phyloP scores from a whole-genome alignment of 1,140 invertebrate genomes.

The Thaumatotibia leucotreta region DNA sequence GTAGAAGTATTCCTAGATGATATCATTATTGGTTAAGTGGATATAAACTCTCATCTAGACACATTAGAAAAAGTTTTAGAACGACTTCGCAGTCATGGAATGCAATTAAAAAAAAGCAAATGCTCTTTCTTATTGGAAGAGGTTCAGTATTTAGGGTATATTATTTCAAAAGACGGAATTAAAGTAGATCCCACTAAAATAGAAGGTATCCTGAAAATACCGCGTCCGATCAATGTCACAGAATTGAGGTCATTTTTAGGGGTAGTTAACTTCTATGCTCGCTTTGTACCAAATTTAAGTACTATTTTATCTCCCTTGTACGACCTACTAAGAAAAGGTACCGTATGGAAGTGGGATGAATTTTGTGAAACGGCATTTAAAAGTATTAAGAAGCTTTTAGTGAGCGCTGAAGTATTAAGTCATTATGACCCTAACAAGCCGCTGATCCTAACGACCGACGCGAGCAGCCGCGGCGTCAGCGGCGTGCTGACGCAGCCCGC shows the following conservation, averaged over 20 bases:
- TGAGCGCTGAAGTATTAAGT: not conserved
- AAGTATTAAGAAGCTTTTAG: not conserved
- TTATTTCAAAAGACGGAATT: slow-evolving; percentile 41
- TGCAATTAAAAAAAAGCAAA: slow-evolving; percentile 12
- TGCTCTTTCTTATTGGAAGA: not conserved
- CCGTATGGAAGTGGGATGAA: not conserved
- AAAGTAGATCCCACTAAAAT: not conserved
- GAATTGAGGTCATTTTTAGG: slow-evolving; percentile 35
- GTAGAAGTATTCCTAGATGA: slow-evolving; percentile 17
- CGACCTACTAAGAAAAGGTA: not conserved
- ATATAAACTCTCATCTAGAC: not conserved
- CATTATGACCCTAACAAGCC: not conserved
- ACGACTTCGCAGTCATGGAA: not conserved
- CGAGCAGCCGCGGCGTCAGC: not conserved
- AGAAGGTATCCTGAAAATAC: slow-evolving; percentile 16
- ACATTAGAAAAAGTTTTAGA: not conserved
- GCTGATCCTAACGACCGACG: not conserved
- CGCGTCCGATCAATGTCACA: slow-evolving; percentile 26
- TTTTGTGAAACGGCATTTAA: not conserved
- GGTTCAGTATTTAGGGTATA: slow-evolving; percentile 38
- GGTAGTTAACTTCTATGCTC: not conserved
- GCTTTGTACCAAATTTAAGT: not conserved
- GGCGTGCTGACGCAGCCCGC: not conserved
- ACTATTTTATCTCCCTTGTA: not conserved
- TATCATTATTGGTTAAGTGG: not conserved